Conservation (phyloP, 2,113 vertebrate genomes). For the Climacteris rufus region DNA sequence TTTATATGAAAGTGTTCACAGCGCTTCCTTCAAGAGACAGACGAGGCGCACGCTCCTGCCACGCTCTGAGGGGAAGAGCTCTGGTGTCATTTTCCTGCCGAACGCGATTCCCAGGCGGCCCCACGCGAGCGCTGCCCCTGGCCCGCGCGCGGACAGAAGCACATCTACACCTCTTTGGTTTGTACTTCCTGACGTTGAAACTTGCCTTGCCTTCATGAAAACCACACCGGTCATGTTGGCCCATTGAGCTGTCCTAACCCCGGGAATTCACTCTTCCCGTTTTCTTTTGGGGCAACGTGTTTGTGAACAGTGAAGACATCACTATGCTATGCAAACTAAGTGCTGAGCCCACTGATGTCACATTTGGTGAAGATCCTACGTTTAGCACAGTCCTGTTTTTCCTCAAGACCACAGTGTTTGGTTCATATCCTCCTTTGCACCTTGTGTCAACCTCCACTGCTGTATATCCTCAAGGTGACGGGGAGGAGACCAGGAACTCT, state of each 20-base stretch:
- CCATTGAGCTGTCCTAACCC: not conserved
- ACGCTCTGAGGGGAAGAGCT: not conserved
- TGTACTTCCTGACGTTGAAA: not conserved
- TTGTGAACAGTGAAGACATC: conserved; percentile 50
- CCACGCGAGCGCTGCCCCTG: not conserved
- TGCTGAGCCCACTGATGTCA: conserved; percentile 47
- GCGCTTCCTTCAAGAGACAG: not conserved
- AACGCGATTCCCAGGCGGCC: not conserved
- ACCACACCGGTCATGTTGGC: not conserved
- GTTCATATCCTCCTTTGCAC: conserved; percentile 13
- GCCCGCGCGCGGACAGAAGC: not conserved
- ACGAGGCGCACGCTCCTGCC: not conserved
- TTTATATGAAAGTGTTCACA: not conserved
- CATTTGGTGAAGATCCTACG: conserved; percentile 6
- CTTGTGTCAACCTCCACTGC: conserved; percentile 42
- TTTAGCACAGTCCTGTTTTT: conserved; percentile 5
- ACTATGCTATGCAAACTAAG: conserved; percentile 77
- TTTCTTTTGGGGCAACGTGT: conserved; percentile 37
- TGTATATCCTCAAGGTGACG: conserved; percentile 23
- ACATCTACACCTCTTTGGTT: not conserved
- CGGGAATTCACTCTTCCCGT: not conserved
- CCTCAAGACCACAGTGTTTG: conserved; percentile 20
- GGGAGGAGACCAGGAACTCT: not conserved
- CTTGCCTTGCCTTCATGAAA: conserved; percentile 27
- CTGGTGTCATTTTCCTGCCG: not conserved